phyloP scores from a whole-genome alignment of 30 jellyfish, hydroid and myxozoan genomes.

The Pseudorhiza aurosa region DNA sequence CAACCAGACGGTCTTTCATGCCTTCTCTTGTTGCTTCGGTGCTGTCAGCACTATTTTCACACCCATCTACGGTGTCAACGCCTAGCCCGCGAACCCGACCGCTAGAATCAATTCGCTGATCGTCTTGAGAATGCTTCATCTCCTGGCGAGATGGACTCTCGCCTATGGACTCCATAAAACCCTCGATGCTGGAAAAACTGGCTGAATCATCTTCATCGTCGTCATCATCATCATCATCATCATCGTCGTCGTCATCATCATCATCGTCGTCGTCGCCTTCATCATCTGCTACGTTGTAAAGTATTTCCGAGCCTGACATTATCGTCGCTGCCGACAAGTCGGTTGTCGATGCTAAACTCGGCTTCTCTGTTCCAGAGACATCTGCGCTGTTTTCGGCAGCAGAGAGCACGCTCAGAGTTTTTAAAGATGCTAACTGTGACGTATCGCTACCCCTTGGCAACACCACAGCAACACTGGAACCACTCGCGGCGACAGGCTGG shows the following conservation, averaged over 20 bases:
- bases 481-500: too few species aligned
- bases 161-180: constrained; percentile 17
- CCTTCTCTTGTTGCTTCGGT: too few species aligned
- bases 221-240: not conserved
- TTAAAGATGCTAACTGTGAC: not conserved
- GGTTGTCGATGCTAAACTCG: not conserved
- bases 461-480: not conserved
- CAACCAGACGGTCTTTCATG: not conserved
- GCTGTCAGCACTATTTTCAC: too few species aligned
- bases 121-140: not conserved
- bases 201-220: not conserved
- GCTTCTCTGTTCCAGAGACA: not conserved
- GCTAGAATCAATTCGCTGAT: too few species aligned
- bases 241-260: constrained; percentile 5
- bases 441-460: not conserved
- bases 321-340: not conserved
- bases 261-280: not conserved
- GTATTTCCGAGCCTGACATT: not conserved
- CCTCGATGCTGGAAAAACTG: constrained; percentile 22
- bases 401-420: not conserved
- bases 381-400: not conserved
- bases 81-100: too few species aligned
- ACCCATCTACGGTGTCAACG: too few species aligned
- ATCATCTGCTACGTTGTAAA: too few species aligned
- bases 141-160: not conserved